Conservation (phyloP, 37 sponge, comb jelly and placozoan species). For the Theonella swinhoei region DNA sequence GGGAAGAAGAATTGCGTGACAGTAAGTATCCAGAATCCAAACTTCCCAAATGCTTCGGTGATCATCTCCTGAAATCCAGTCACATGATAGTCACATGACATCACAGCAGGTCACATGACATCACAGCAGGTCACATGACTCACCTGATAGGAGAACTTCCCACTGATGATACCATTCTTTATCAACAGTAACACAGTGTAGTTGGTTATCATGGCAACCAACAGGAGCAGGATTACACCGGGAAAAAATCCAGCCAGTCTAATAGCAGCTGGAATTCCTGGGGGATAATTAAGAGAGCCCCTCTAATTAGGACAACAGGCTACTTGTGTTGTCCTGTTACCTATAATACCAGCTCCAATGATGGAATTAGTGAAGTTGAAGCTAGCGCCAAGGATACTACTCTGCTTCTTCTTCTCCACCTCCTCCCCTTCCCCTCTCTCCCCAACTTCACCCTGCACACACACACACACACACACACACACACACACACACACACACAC, state of each 20-base stretch:
- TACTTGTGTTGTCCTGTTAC: constrained; percentile 9
- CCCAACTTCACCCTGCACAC: background rate
- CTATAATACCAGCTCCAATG: constrained; percentile 77
- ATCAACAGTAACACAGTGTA: constrained; percentile 58
- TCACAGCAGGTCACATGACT: too few species aligned
- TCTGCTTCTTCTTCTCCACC: constrained; percentile 9
- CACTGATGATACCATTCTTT: constrained; percentile 36
- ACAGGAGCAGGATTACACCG: constrained; percentile 46
- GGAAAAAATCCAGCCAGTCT: constrained; percentile 49
- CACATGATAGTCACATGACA: background rate
- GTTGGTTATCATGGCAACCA: constrained; percentile 59
- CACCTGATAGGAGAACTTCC: constrained; percentile 52
- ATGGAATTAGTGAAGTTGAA: constrained; percentile 82
- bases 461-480: too few species aligned
- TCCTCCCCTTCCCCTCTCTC: background rate
- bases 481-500: too few species aligned
- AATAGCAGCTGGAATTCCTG: constrained; percentile 62
- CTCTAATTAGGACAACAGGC: background rate
- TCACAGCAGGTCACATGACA: background rate
- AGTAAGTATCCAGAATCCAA: constrained; percentile 47
- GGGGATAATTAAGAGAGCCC: background rate
- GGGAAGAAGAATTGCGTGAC: constrained; percentile 57
- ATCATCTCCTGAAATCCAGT: constrained; percentile 54
- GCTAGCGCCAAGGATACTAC: constrained; percentile 58
- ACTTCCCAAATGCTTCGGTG: constrained; percentile 51